Evolutionary conservation across 2,888 invertebrate species (phyloP).

Genomic region (Xestia sexstrigata): DNA sequence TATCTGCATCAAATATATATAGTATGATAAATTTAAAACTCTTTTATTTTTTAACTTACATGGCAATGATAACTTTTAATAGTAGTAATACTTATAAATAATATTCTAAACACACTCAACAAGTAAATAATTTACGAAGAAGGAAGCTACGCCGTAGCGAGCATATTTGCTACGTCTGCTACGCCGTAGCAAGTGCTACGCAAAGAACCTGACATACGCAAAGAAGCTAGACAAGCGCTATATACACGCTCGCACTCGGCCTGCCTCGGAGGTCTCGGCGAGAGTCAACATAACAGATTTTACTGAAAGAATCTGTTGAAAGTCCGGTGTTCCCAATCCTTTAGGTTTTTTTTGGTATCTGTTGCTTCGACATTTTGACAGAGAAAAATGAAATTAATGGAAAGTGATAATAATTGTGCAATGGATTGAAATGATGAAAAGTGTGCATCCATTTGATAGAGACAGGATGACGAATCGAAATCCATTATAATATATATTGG

Average conservation of each 20-base stretch:
- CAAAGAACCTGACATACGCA: not conserved
- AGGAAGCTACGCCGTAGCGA: constrained; percentile 4
- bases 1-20: not conserved
- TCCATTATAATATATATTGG: constrained; percentile 26
- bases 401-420: not conserved
- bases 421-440: not conserved
- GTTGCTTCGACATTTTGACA: not conserved
- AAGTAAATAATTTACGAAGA: not conserved
- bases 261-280: not conserved
- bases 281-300: not conserved
- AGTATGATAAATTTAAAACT: not conserved
- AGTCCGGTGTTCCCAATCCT: not conserved
- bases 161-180: not conserved
- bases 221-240: not conserved
- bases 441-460: not conserved
- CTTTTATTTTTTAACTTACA: too few relatives aligned
- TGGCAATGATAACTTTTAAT: not conserved
- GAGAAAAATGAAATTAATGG: too few relatives aligned
- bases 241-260: not conserved
- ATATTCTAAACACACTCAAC: not conserved
- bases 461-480: not conserved
- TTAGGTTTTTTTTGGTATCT: not conserved
- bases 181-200: constrained; percentile 21
- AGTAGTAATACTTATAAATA: not conserved
- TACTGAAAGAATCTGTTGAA: not conserved